Percentiles rank a stretch among this genome's conserved stretches.
Conservation (phyloP, 2,113 vertebrate species). For the Todiramphus chloris region DNA sequence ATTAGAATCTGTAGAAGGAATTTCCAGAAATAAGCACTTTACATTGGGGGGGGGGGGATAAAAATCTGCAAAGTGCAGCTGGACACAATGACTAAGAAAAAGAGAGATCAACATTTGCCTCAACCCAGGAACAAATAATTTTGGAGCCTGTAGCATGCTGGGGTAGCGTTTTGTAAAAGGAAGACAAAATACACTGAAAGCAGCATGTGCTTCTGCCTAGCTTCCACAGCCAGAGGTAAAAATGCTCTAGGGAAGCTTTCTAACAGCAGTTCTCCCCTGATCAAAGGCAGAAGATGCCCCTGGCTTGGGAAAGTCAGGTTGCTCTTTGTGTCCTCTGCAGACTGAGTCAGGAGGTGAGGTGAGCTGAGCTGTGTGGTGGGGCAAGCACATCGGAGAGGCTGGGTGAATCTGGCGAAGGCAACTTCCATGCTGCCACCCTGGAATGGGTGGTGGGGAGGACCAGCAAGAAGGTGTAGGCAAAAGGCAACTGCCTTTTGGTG, state of each 20-base stretch:
- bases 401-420: neutral
- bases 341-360: neutral
- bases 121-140: neutral
- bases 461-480: neutral
- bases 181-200: neutral
- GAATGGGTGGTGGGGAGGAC: neutral
- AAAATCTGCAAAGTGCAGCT: neutral
- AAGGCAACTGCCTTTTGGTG: neutral
- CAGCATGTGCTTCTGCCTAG: fast-evolving
- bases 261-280: neutral
- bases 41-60: neutral
- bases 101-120: neutral
- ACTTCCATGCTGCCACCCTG: neutral
- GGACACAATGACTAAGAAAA: neutral
- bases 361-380: neutral
- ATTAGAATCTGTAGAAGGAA: neutral
- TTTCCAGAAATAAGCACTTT: neutral
- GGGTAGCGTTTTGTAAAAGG: neutral
- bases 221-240: neutral
- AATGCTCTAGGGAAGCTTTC: neutral
- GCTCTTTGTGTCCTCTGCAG: neutral
- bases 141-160: neutral
- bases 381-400: fast-evolving
- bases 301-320: neutral
- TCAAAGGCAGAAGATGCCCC: neutral